Evolutionary conservation across 2,797 vertebrate species (phyloP), one percentile per base, ranked within the genome.

Genomic region (Hylomyscus alleni): DNA sequence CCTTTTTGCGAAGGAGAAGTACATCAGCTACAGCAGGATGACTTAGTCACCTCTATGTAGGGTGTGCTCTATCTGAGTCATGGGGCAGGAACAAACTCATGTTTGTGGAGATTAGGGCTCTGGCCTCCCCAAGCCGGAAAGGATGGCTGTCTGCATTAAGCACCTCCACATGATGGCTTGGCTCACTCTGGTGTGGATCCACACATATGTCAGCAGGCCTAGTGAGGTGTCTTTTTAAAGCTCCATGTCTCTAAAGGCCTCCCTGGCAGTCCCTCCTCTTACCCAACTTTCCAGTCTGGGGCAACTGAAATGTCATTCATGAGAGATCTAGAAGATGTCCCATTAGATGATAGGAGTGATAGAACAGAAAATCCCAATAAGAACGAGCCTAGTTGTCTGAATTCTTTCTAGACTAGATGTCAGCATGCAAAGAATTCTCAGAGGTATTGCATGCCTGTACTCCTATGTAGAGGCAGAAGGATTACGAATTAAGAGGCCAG

Each of bases 131-230:
- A 50, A 47, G 15, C 15, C 90, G 44, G 14, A 75, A 72, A 87
- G 67, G 47, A 26, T 26, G 4, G 44, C 19, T 44, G 62, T 83
- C 15, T 9, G 3, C 20, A 69, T 29, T 50, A n/a, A 2, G 20
- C 17, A 22, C 14, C 6, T 76, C 7, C 26, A 54, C 17, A 1
- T 15, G 24, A 73, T 24, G 52, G 44, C 60, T 73, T 12, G 15
- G 10, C 15, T 75, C 47, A 2, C 78, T 67, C 0, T 8, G 60
- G 9, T 54, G 2, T 20, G 3, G 17, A 24, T 20, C 10, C 3
- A 15, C 0, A 1, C 10, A 3, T 2, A 22, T 5, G 1, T 37
- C 6, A 22, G 17, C 8, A 91, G 31, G 37, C 29, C 58, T n/a
- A 0, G 13, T 31, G 47, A 78, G 17, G 52, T 8, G 3, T 52